Evolutionary conservation across 2,797 vertebrate species (phyloP), one percentile per base, ranked within the genome.

Genomic region (Micropoecilia bifurca): DNA sequence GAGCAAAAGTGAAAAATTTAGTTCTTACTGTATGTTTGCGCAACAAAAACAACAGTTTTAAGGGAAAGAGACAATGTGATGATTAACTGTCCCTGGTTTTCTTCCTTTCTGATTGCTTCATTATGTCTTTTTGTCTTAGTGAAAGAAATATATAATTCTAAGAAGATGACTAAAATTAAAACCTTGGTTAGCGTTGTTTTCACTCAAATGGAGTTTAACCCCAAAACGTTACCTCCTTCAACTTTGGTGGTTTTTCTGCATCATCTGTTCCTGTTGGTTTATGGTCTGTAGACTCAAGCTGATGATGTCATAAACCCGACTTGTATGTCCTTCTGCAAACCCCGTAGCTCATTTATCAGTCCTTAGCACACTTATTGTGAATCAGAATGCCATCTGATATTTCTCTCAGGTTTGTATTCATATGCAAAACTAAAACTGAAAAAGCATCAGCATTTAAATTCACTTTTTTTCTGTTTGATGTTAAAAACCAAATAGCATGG

Each of bases 31-130:
- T 14, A 57, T 36, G 88, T 93, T 87, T 93, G 85, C 88, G 91
- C 90, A 86, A 92, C 80, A 77, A 25, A 87, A 92, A 88, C 83
- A 91, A 90, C 22, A 2, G 33, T 73, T 73, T 36, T 43, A 73
- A 50, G 8, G 13, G 57, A 61, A 30, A 33, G 4, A 73, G 30
- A 73, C 6, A 53, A 50, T 25, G 18, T 30, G 16, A 73, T 73
- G 30, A 50, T 50, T 48, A 20, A 48, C 43, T 61, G 83, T 76
- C 76, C 79, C 73, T 73, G 73, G 71, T 85, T 14, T 30, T 80
- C 80, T 87, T 20, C 82, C 79, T 36, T 68, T 63, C 59, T 33
- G 57, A 20, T 28, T 68, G 46, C 69, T 71, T 86, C 36, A 59
- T 86, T 85, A 80, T 68, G 50, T 73, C 63, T 71, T 47, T 30